Conservation (phyloP, 2,888 invertebrate species). For the Quadroppia sp. region DNA sequence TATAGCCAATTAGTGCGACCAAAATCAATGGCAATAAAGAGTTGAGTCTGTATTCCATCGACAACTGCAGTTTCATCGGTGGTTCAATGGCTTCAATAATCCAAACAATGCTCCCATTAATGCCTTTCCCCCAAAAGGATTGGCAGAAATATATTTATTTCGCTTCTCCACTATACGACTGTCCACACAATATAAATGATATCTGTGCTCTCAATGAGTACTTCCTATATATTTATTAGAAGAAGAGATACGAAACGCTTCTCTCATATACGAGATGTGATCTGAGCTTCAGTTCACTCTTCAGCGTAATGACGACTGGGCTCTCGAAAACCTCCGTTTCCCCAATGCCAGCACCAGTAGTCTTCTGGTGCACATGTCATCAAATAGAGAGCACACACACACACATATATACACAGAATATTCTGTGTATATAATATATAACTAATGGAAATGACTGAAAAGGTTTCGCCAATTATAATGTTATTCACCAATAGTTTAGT, state of each 20-base stretch:
- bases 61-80: conserved; percentile 2
- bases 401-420: too few relatives aligned
- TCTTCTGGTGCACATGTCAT: conserved; percentile 23
- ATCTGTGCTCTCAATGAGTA: too few relatives aligned
- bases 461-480: too few relatives aligned
- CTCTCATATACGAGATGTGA: not conserved
- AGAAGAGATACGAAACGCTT: not conserved
- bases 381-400: not conserved
- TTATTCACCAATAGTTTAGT: too few relatives aligned
- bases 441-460: too few relatives aligned
- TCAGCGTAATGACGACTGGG: not conserved
- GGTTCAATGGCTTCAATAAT: conserved; percentile 23
- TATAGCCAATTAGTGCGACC: conserved; percentile 21
- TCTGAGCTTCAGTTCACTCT: not conserved
- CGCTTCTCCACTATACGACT: too few relatives aligned
- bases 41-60: not conserved
- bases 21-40: conserved; percentile 13
- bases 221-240: not conserved
- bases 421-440: too few relatives aligned
- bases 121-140: conserved; percentile 21
- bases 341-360: not conserved
- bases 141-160: not conserved
- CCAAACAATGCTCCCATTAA: conserved; percentile 26
- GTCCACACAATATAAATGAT: not conserved
- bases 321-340: not conserved